These are phyloP conservation scores for Tiliacea citrago DNA, from an alignment of 2,888 invertebrate genomes.

Conservation along the genomic window DNA sequence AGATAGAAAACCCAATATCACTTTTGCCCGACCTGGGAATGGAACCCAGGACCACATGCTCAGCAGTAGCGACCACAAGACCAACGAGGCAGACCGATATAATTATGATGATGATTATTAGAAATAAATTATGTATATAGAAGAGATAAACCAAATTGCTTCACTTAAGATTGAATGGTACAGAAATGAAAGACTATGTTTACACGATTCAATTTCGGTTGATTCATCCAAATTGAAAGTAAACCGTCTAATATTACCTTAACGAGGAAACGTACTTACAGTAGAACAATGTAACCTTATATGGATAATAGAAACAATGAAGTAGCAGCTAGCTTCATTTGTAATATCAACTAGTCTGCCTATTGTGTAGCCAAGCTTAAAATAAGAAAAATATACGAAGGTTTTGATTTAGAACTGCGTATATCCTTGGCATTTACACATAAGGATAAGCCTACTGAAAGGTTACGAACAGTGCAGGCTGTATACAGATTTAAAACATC, in stretches of 20 bases:
- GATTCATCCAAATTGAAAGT: neutral
- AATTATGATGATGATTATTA: too few relatives aligned
- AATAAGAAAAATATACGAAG: constrained; percentile 19
- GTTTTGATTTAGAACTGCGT: neutral
- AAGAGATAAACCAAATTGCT: too few relatives aligned
- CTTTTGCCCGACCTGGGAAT: too few relatives aligned
- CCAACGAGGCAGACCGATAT: too few relatives aligned
- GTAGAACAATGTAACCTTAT: constrained; percentile 32
- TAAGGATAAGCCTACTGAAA: constrained; percentile 5
- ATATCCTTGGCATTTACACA: constrained; percentile 33
- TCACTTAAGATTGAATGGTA: neutral
- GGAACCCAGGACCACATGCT: too few relatives aligned
- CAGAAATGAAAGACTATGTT: neutral
- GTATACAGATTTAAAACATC: neutral
- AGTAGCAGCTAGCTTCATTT: constrained; percentile 12
- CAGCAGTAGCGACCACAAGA: too few relatives aligned
- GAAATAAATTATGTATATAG: too few relatives aligned
- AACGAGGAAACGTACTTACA: constrained; percentile 17
- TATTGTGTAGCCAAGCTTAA: constrained; percentile 6
- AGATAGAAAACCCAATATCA: too few relatives aligned
- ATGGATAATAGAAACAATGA: constrained; percentile 48
- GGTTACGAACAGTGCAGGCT: neutral
- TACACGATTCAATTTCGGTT: neutral
- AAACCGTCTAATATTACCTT: neutral
- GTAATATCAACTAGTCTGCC: constrained; percentile 47